Conservation (phyloP, 2,113 vertebrate species). For the Steatornis caripensis region DNA sequence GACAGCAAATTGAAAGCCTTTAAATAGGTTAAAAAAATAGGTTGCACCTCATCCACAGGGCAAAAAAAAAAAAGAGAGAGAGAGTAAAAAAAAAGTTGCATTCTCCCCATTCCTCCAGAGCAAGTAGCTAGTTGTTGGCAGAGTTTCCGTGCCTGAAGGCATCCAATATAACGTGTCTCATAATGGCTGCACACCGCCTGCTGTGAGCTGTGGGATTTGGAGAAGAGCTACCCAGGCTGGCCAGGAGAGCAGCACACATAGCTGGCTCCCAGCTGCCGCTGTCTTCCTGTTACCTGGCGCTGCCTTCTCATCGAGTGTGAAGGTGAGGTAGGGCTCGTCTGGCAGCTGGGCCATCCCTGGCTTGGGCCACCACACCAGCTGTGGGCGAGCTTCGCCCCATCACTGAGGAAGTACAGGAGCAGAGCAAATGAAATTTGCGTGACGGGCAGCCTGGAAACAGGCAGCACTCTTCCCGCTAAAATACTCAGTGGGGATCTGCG, state of each 20-base stretch:
- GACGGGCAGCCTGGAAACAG: not conserved
- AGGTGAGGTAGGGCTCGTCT: not conserved
- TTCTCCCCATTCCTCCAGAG: not conserved
- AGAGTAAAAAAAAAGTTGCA: not conserved
- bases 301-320: not conserved
- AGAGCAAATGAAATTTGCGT: not conserved
- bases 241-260: not conserved
- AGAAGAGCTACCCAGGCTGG: not conserved
- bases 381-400: not conserved
- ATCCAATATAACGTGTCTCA: not conserved
- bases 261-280: not conserved
- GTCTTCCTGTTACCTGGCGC: not conserved
- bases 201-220: conserved; percentile 22
- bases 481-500: not conserved
- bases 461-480: not conserved
- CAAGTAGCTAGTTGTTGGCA: conserved; percentile 1
- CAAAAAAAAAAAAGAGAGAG: not conserved
- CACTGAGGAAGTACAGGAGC: not conserved
- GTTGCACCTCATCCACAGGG: not conserved
- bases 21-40: conserved; percentile 48
- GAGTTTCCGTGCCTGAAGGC: conserved; percentile 2
- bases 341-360: not conserved
- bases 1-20: not conserved
- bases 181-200: conserved; percentile 8
- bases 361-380: accelerated